Percentiles rank a stretch among this genome's conserved stretches.
phyloP scores from a whole-genome alignment of 2,113 vertebrate species.

The Chunga burmeisteri region DNA sequence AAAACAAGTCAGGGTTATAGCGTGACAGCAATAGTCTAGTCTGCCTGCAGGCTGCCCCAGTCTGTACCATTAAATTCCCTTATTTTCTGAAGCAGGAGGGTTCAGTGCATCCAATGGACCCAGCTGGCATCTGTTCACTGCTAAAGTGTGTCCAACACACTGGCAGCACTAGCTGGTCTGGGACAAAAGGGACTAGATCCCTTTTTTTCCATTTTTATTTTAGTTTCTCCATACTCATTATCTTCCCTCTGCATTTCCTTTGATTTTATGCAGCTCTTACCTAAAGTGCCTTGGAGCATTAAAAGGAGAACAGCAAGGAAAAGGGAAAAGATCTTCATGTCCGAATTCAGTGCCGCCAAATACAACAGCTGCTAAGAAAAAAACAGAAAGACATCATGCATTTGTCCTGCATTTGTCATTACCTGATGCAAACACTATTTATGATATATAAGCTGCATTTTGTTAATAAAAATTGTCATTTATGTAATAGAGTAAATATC shows the following conservation, averaged over 20 bases:
- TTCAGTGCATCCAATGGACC: neutral
- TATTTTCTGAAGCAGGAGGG: neutral
- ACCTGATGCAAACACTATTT: neutral
- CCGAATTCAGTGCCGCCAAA: neutral
- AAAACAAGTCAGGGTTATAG: neutral
- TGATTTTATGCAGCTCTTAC: neutral
- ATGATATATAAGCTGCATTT: neutral
- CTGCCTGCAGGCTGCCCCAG: neutral
- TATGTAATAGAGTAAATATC: neutral
- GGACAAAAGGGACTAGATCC: neutral
- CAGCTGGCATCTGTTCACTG: neutral
- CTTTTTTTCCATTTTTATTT: neutral
- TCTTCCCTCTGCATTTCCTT: neutral
- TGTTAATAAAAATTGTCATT: neutral
- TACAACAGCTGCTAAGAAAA: neutral
- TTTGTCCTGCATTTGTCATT: neutral
- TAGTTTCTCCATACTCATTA: neutral
- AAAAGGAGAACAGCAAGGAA: neutral
- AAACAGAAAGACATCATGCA: rapidly evolving
- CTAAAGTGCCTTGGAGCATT: neutral
- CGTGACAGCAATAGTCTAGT: neutral
- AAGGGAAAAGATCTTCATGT: slow-evolving; percentile 32
- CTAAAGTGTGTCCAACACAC: rapidly evolving
- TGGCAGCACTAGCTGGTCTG: neutral
- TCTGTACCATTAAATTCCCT: neutral